Evolutionary conservation across 2,797 vertebrate genomes (phyloP), one percentile per base, ranked within the genome.

Genomic region (Lophius americanus): DNA sequence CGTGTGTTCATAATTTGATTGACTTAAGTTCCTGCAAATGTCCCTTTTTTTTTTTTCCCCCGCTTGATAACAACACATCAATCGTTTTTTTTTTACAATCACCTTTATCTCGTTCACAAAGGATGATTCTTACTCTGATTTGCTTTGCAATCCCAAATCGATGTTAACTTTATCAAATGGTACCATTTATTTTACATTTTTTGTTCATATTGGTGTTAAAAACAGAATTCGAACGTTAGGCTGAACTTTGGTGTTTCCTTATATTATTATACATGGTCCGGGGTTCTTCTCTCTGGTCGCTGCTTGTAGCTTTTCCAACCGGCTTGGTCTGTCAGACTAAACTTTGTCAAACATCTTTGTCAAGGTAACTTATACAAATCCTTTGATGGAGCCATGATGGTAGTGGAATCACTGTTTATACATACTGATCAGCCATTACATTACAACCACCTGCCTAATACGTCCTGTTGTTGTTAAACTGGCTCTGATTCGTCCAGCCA

Each of bases 41-140:
- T 39, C 7, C 5, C 32, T 44, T 51, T 51, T 64, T 51, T 51
- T 64, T 62, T 38, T 47, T 23, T 2, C 23, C 23, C 33, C 10
- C 10, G 6, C 59, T 50, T 53, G 10, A 62, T 2, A 64, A 54
- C 39, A 75, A 70, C 56, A 71, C 69, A 61, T 70, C 13, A 75
- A 61, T 76, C 56, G 75, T 8, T 14, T 84, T 66, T 7, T 32
- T 5, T 76, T 73, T 60, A 60, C 6, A 76, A 83, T 81, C 66
- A 65, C 59, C 41, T 68, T 73, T 38, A 65, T 57, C 13, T 73
- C 65, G 63, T 73, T 73, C 50, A 73, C n/a, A 70, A 77, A 78
- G 75, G 84, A 88, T 86, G 82, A 89, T 84, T 91, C 89, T 93
- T 94, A 93, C 92, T 92, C 92, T 93, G 90, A 90, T 91, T 86